phyloP scores from a whole-genome alignment of 2,113 vertebrate genomes.

The Ivindomyrus marchei region DNA sequence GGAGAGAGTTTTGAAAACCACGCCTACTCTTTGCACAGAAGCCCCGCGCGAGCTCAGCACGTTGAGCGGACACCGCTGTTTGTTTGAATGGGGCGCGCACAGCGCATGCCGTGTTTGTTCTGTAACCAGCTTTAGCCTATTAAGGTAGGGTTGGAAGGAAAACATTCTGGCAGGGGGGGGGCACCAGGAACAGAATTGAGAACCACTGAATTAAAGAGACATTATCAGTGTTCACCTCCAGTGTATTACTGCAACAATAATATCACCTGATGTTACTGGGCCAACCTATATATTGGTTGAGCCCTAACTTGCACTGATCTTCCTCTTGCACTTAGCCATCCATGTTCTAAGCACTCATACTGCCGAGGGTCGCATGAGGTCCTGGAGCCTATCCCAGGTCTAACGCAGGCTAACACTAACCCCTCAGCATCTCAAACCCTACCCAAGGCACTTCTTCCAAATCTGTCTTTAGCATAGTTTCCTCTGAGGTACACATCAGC shows the following conservation, averaged over 20 bases:
- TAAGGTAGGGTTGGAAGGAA: too few relatives aligned
- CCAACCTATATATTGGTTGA: too few relatives aligned
- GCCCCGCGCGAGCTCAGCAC: too few relatives aligned
- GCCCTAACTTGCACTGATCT: too few relatives aligned
- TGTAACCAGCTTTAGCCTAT: too few relatives aligned
- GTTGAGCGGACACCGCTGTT: too few relatives aligned
- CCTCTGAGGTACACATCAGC: neutral
- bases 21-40: too few relatives aligned
- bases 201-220: neutral
- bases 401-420: neutral
- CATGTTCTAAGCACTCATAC: neutral
- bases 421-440: neutral
- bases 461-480: neutral
- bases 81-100: too few relatives aligned
- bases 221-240: neutral
- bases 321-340: neutral
- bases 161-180: too few relatives aligned
- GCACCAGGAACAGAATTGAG: too few relatives aligned
- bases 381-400: neutral
- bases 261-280: neutral
- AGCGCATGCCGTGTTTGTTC: too few relatives aligned
- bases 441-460: neutral
- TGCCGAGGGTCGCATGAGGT: neutral
- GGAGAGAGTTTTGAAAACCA: too few relatives aligned
- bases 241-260: neutral